phyloP scores from a whole-genome alignment of 92 coral and sea anemone genomes.

The Diadumene lineata region DNA sequence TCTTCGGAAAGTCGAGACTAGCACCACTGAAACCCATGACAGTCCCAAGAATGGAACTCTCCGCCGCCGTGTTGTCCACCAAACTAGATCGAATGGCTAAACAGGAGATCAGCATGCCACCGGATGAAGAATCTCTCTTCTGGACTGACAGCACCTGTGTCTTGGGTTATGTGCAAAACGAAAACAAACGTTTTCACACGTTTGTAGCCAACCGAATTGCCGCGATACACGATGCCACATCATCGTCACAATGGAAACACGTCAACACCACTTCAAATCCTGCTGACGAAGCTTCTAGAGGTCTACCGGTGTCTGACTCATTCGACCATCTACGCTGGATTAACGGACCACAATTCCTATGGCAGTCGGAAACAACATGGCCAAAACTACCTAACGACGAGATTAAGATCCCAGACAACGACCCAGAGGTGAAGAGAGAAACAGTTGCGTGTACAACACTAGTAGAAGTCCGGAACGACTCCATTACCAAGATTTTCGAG shows the following conservation, averaged over 20 bases:
- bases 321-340: slow-evolving; percentile 23
- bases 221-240: slow-evolving; percentile 7
- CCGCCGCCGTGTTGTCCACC: slow-evolving; percentile 40
- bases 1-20: slow-evolving; percentile 37
- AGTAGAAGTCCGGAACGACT: slow-evolving; percentile 1
- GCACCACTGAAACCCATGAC: slow-evolving; percentile 4
- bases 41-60: slow-evolving; percentile 38
- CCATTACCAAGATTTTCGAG: background rate
- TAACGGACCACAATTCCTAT: slow-evolving; percentile 30
- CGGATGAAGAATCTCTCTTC: slow-evolving; percentile 15
- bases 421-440: slow-evolving; percentile 24
- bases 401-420: slow-evolving; percentile 11
- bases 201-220: slow-evolving; percentile 37
- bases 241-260: slow-evolving; percentile 16
- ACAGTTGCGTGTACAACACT: background rate
- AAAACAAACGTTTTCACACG: slow-evolving; percentile 36
- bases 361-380: slow-evolving; percentile 29
- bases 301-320: slow-evolving; percentile 18
- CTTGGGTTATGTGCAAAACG: slow-evolving; percentile 23
- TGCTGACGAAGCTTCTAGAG: slow-evolving; percentile 36
- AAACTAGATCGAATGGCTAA: slow-evolving; percentile 30
- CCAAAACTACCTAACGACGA: slow-evolving; percentile 2
- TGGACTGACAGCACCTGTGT: slow-evolving; percentile 59
- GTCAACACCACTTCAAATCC: slow-evolving; percentile 16
- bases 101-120: slow-evolving; percentile 22